Evolutionary conservation across 2,113 vertebrate genomes (phyloP).

Genomic region (Oenanthe melanoleuca): DNA sequence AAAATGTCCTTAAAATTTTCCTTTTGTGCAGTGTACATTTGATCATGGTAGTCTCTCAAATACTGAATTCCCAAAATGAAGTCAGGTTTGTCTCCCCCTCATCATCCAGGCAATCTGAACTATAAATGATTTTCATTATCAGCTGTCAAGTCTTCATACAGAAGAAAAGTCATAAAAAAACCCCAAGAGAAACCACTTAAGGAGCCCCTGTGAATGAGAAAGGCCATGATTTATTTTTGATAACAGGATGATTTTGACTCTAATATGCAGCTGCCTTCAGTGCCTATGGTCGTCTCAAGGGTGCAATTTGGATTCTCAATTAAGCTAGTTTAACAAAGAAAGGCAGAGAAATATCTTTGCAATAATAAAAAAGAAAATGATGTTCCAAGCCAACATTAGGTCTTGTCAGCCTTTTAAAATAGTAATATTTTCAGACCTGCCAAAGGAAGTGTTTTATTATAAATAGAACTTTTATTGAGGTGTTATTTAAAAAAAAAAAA

Average conservation of each 20-base stretch:
- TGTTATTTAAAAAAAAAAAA: neutral
- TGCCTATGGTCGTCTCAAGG: neutral
- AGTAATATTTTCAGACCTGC: neutral
- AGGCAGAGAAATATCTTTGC: constrained; percentile 4
- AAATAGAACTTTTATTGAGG: neutral
- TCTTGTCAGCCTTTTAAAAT: neutral
- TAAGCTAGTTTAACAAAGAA: constrained; percentile 29
- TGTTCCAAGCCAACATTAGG: neutral
- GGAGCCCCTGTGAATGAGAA: neutral
- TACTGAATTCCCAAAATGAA: neutral
- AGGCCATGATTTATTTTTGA: constrained; percentile 4
- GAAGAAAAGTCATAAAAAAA: neutral
- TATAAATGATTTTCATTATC: constrained; percentile 20
- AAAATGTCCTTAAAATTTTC: neutral
- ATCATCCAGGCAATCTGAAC: neutral
- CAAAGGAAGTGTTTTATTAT: neutral
- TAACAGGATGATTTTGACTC: constrained; percentile 6
- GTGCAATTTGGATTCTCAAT: constrained; percentile 2
- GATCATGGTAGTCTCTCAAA: neutral
- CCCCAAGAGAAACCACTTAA: neutral
- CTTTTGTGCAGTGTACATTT: neutral
- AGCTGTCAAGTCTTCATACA: neutral
- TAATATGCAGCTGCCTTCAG: neutral
- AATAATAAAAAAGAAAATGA: constrained; percentile 18
- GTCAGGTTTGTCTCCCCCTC: neutral